Evolutionary conservation across 1,140 invertebrate genomes (phyloP).

Genomic region (Drosophila albomicans): DNA sequence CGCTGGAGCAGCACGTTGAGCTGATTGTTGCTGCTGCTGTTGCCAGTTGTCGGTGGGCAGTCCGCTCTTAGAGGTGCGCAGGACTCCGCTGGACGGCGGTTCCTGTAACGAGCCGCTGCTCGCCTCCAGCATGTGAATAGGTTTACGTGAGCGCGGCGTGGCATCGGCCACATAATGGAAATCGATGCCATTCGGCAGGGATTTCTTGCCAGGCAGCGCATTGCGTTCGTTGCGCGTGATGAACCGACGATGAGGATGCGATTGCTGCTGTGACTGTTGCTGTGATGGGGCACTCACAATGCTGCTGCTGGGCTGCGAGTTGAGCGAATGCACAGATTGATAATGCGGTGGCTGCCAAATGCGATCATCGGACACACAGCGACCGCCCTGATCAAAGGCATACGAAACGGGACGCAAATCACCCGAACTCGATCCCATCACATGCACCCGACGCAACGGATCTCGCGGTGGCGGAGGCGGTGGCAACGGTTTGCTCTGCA

Average conservation of each 20-base stretch:
- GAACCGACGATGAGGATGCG: conserved; percentile 58
- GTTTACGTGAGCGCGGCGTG: conserved; percentile 88
- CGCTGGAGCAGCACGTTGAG: conserved; percentile 8
- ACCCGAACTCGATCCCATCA: conserved; percentile 57
- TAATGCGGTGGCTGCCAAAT: conserved; percentile 86
- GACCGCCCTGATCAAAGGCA: conserved; percentile 85
- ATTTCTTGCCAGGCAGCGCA: conserved; percentile 74
- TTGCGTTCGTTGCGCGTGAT: conserved; percentile 74
- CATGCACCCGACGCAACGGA: conserved; percentile 86
- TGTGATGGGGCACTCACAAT: conserved; percentile 54
- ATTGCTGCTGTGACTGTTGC: conserved; percentile 20
- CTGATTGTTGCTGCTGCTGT: conserved; percentile 64
- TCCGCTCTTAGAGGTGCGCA: conserved; percentile 80
- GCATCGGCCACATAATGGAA: conserved; percentile 89
- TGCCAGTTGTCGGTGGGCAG: conserved; percentile 87
- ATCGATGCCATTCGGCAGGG: conserved; percentile 83
- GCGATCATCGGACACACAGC: conserved; percentile 84
- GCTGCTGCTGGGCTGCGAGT: conserved; percentile 62
- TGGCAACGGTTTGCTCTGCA: conserved; percentile 85
- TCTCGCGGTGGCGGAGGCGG: conserved; percentile 90
- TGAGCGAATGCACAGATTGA: conserved; percentile 78
- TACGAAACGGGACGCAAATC: conserved; percentile 86
- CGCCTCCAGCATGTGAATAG: conserved; percentile 86
- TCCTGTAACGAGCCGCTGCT: background rate
- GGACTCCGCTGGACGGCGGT: conserved; percentile 57